Evolutionary conservation across 2,888 invertebrate species (phyloP), one percentile per base, ranked within the genome.

Genomic region (Scaeva pyrastri): DNA sequence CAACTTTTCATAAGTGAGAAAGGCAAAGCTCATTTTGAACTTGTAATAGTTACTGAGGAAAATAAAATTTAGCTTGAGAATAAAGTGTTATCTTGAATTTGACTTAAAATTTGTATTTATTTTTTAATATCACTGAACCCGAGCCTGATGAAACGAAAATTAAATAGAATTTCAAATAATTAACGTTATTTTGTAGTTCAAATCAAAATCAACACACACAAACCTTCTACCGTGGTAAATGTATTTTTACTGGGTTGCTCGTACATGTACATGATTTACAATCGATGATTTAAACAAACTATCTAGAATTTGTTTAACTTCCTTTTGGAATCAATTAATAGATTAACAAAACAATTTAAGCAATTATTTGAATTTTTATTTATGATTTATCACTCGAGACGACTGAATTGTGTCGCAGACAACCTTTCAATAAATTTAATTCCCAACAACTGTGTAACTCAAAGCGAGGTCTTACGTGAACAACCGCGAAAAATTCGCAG

Each of bases 191-290:
- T 39, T 19, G 2, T 66, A 58, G 31, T 4, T 8, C 1, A 45
- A 10, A 16, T n/a, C 5, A 41, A 14, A 16, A 36, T 12, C 12
- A 23, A 52, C 2, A 23, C 6, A 14, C 50, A 76, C 72, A 89
- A 94, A 96, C 96, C 96, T 94, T 96, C 96, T 26, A 96, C 95
- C 5, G 96, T 96, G 88, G 95, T 95, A 90, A 96, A 94, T 91
- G 95, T 95, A 87, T 96, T 94, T 92, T 95, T 96, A 88, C 95
- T 94, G 66, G 95, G 94, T 60, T 95, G 95, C 91, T 96, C 96
- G 93, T 96, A 96, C 92, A 95, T 94, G 91, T 95, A 96, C 96
- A 96, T 89, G 12, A 39, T 84, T 19, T 26, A 2, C 16, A 7
- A 52, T 6, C 0, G 21, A 45, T n/a, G n/a, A 8, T 14, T 55